A percentile compares a stretch with the other conserved stretches of the same genome.
Evolutionary conservation across 2,888 invertebrate species (phyloP).

Genomic region (Pammene aurita): DNA sequence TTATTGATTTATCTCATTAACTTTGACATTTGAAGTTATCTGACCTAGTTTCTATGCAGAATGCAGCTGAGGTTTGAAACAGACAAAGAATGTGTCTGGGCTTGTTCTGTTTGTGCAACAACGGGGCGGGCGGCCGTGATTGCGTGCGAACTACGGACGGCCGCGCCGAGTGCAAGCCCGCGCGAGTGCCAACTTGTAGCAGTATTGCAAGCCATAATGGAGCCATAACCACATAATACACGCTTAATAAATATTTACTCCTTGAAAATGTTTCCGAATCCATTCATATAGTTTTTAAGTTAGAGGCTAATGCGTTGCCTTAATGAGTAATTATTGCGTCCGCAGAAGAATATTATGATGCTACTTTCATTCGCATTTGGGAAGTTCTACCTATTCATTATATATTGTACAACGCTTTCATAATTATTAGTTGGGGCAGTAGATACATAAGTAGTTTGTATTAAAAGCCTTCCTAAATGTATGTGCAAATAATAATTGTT

Average conservation of each 20-base stretch:
- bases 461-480: too few species aligned
- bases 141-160: conserved; percentile 22
- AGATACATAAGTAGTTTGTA: too few species aligned
- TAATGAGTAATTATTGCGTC: too few species aligned
- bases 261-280: conserved; percentile 1
- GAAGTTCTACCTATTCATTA: too few species aligned
- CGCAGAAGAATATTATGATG: too few species aligned
- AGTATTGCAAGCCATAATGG: conserved; percentile 37
- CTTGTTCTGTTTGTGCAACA: conserved; percentile 10
- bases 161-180: conserved; percentile 26
- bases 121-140: conserved; percentile 13
- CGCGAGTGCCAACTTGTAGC: conserved; percentile 41
- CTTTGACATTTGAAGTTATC: conserved; percentile 37
- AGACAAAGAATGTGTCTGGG: conserved; percentile 23
- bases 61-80: conserved; percentile 7
- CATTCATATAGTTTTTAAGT: not conserved
- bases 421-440: too few species aligned
- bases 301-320: too few species aligned
- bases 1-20: conserved; percentile 13
- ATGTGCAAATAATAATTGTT: too few species aligned
- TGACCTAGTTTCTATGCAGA: conserved; percentile 27
- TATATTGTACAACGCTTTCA: too few species aligned
- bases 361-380: too few species aligned
- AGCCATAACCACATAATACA: conserved; percentile 40
- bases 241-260: conserved; percentile 35